phyloP scores from a whole-genome alignment of 2,888 invertebrate species.

The Spilosoma lubricipeda region DNA sequence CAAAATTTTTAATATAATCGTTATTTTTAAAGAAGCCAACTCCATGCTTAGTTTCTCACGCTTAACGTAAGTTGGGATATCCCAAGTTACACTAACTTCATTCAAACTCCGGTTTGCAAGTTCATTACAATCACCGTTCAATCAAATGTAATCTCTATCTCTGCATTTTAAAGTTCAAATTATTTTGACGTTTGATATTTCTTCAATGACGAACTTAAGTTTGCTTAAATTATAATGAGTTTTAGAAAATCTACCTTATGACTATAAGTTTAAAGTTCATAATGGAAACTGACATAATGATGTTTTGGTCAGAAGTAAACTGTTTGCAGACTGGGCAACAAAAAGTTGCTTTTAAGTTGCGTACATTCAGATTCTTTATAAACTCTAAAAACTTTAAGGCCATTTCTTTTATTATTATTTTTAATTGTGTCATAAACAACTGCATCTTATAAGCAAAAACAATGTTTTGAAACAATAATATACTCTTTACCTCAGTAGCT shows the following conservation, averaged over 20 bases:
- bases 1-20: not conserved
- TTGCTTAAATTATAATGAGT: conserved; percentile 30
- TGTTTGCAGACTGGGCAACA: conserved; percentile 29
- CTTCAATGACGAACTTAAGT: conserved; percentile 44
- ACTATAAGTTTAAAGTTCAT: conserved; percentile 27
- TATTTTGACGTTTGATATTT: conserved; percentile 34
- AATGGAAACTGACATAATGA: conserved; percentile 27
- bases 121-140: conserved; percentile 30
- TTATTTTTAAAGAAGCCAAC: conserved; percentile 7
- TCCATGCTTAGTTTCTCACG: conserved; percentile 58
- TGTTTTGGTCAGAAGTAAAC: conserved; percentile 45
- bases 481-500: not conserved
- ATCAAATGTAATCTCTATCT: conserved; percentile 52
- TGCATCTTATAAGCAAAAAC: not conserved
- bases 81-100: conserved; percentile 82
- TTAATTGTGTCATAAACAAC: not conserved
- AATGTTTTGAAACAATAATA: not conserved
- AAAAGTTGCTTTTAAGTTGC: conserved; percentile 6
- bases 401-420: not conserved
- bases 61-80: conserved; percentile 74
- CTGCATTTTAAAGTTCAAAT: conserved; percentile 40
- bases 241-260: conserved; percentile 43
- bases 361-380: not conserved
- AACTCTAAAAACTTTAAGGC: not conserved
- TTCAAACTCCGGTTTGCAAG: conserved; percentile 66